These are phyloP conservation scores for Hephaestus fuliginosus DNA, from an alignment of 2,797 vertebrate genomes.

Conservation along the genomic window DNA sequence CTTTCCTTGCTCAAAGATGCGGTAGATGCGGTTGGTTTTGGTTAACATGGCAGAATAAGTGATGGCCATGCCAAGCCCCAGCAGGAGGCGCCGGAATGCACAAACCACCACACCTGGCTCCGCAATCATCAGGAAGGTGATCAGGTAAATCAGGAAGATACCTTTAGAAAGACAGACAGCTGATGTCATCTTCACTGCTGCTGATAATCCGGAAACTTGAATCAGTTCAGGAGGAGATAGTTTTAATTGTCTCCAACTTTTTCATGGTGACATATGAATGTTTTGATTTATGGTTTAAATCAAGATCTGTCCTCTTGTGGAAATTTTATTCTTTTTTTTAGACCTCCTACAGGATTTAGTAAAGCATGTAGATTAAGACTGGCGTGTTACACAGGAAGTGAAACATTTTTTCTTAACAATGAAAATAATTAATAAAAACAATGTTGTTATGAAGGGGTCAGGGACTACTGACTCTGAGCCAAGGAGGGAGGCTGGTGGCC, in stretches of 20 bases:
- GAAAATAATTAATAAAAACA: too few relatives aligned
- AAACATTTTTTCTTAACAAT: too few relatives aligned
- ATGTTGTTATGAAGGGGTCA: too few relatives aligned
- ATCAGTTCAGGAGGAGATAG: background rate
- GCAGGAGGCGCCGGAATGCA: conserved; percentile 88
- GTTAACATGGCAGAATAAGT: conserved; percentile 93
- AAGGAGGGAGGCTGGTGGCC: too few relatives aligned
- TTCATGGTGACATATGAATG: background rate
- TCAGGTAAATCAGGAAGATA: conserved; percentile 89
- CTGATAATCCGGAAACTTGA: background rate
- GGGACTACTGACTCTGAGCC: too few relatives aligned
- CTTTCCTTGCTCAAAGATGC: conserved; percentile 93
- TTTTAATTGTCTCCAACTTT: background rate
- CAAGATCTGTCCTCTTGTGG: background rate
- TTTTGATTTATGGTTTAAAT: background rate
- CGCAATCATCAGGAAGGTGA: conserved; percentile 95
- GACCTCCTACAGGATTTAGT: too few relatives aligned
- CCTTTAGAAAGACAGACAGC: conserved; percentile 55
- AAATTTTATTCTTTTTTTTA: too few relatives aligned
- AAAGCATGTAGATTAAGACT: too few relatives aligned
- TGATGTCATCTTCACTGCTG: background rate
- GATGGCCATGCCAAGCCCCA: conserved; percentile 92
- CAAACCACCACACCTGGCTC: conserved; percentile 88
- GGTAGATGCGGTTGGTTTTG: conserved; percentile 95
- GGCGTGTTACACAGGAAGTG: too few relatives aligned